phyloP scores from a whole-genome alignment of 2,888 invertebrate species.

The Elysia crispata region DNA sequence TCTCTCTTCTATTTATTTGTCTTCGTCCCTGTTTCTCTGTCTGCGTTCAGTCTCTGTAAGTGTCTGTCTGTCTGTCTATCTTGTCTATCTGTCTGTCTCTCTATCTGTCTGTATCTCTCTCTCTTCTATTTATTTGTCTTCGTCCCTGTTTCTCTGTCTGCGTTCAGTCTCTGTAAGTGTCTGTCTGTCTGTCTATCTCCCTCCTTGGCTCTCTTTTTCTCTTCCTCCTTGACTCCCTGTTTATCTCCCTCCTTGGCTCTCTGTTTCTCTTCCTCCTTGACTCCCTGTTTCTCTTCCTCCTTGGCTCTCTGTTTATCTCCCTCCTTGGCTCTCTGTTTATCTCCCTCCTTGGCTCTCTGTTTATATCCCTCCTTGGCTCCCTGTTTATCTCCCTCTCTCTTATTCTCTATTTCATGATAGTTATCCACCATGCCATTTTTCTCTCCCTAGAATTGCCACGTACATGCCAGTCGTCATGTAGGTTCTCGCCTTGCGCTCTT shows the following conservation, averaged over 20 bases:
- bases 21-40: constrained; percentile 15
- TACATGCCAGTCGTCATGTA: too few relatives aligned
- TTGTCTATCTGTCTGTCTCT: constrained; percentile 15
- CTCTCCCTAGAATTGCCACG: too few relatives aligned
- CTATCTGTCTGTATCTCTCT: background rate
- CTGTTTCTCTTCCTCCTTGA: constrained; percentile 2
- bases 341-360: constrained; percentile 31
- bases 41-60: background rate
- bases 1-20: background rate
- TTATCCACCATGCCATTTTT: background rate
- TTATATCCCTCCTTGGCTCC: constrained; percentile 18
- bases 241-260: constrained; percentile 4
- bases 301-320: background rate
- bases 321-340: constrained; percentile 13
- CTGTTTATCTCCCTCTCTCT: constrained; percentile 7
- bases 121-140: constrained; percentile 26
- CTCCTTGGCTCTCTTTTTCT: background rate
- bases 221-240: background rate
- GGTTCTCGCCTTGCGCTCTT: too few relatives aligned
- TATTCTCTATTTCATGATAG: constrained; percentile 13
- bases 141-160: constrained; percentile 27
- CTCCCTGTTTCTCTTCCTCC: constrained; percentile 20
- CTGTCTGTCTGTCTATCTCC: constrained; percentile 19
- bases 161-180: constrained; percentile 15
- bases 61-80: constrained; percentile 3